These are phyloP conservation scores for Xylophagus ater DNA, from an alignment of 2,888 invertebrate genomes.

Conservation along the genomic window DNA sequence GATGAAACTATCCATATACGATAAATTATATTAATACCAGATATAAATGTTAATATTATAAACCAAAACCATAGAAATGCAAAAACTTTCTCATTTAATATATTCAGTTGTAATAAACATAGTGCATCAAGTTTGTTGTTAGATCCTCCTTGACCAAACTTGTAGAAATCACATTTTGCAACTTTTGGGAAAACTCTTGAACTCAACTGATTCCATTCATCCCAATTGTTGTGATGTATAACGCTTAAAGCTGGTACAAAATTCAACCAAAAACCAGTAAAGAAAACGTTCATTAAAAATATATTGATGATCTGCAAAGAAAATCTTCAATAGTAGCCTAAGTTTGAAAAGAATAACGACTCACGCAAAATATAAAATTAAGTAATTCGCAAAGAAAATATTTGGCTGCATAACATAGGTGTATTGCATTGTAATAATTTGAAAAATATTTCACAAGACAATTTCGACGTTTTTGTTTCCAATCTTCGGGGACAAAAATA, in stretches of 20 bases:
- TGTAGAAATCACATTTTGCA: conserved; percentile 81
- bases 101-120: conserved; percentile 66
- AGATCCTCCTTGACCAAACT: conserved; percentile 73
- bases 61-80: conserved; percentile 67
- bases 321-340: background rate
- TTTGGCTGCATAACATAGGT: conserved; percentile 47
- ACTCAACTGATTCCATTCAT: conserved; percentile 30
- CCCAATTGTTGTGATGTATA: conserved; percentile 29
- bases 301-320: conserved; percentile 28
- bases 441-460: conserved; percentile 29
- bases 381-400: conserved; percentile 61
- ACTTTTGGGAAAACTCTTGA: conserved; percentile 45
- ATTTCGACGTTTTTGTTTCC: conserved; percentile 19
- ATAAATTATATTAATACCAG: conserved; percentile 54
- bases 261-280: conserved; percentile 33
- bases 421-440: conserved; percentile 28
- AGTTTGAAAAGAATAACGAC: conserved; percentile 22
- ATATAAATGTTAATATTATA: conserved; percentile 48
- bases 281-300: conserved; percentile 28
- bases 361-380: conserved; percentile 63
- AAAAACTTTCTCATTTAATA: conserved; percentile 70
- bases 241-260: conserved; percentile 28
- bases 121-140: conserved; percentile 66
- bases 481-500: conserved; percentile 8
- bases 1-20: conserved; percentile 47